Base-by-base conservation (phyloP, 2,888 invertebrate species). In the Schizotus pectinicornis region DNA sequence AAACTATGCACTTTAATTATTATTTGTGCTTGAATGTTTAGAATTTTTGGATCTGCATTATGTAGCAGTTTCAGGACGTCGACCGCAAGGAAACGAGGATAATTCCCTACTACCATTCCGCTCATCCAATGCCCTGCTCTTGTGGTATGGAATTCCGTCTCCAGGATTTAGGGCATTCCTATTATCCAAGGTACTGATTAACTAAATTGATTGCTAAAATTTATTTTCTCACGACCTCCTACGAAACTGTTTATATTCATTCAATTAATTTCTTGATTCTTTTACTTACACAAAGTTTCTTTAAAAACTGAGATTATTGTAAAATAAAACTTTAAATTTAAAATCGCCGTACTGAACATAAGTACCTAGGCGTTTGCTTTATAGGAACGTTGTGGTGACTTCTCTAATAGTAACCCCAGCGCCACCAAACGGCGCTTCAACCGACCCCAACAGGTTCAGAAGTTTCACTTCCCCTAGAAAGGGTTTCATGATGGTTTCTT, bases 131-230 rank as follows among this genome's bases (percentile, higher is more conserved):
- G n/a, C 55, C 61, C 34, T 70, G 76, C 54, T 67, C 70, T 5
- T 78, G 78, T 55, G 67, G 65, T 3, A 65, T 72, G 56, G 66
- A 68, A 31, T 70, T 65, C 50, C 51, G 64, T 14, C 38, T 70
- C 7, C 56, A 72, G 30, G 73, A 75, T 61, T 67, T 78, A 33
- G 78, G 76, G 35, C 61, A 47, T 45, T 52, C 62, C 9, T 74
- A 73, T 57, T 74, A 68, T 58, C 78, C 78, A 34, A 71, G 77
- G 77, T 75, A 65, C 22, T 42, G 35, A 13, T 34, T 7, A 3
- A 48, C 32, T 22, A 2, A 22, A 3, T 22, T 5, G 22, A 3
- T 2, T 22, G 22, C 2, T 22, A 22, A 22, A n/a, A n/a, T n/a
- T n/a, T n/a, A n/a, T n/a, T n/a, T n/a, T n/a, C n/a, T n/a, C n/a